Base-by-base conservation (phyloP, 2,797 vertebrate genomes). In the Rhinatrema bivittatum region DNA sequence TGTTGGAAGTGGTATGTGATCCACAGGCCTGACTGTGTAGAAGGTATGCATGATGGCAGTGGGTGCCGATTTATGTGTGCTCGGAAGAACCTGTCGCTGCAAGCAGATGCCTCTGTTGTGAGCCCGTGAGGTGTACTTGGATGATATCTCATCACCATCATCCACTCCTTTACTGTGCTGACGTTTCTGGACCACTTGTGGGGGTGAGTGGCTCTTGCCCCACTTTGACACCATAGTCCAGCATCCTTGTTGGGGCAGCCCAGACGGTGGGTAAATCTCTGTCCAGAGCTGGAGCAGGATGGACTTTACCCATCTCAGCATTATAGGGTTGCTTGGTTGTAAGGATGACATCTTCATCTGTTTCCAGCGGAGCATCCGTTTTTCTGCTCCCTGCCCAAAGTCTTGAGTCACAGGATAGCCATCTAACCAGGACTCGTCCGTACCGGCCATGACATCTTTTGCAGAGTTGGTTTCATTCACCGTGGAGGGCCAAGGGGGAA, bases 401-500 rank as follows among this genome's bases (percentile, higher is more conserved):
- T 80, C 53, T 2, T 74, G 75, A 2, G 74, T 72, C 29, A 94
- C 80, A 6, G 92, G 89, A 52, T 95, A 91, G 32, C 93, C 92
- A 2, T 97, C 91, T 26, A 98, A 46, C 93, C 91, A 97, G 0
- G 90, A 88, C 10, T 88, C 86, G 0, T 89, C 89, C 1, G 86
- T 89, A 54, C 84, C 79, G 42, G 72, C 63, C 33, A 62, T 53
- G n/a, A 56, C 42, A 10, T 68, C 62, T 28, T 62, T 74, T 0
- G 21, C 53, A 15, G 23, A 52, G 47, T 71, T 76, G 23, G 84
- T 84, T 2, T 86, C 93, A 20, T 54, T 50, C 13, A 39, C 61
- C 25, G 70, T 49, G 10, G 64, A 30, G 84, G 78, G 8, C 55
- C 71, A 1, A 46, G 53, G 31, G 79, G 78, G 30, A 81, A 56